Base-by-base conservation (phyloP, 1,140 invertebrate genomes). In the Teleopsis dalmanni region DNA sequence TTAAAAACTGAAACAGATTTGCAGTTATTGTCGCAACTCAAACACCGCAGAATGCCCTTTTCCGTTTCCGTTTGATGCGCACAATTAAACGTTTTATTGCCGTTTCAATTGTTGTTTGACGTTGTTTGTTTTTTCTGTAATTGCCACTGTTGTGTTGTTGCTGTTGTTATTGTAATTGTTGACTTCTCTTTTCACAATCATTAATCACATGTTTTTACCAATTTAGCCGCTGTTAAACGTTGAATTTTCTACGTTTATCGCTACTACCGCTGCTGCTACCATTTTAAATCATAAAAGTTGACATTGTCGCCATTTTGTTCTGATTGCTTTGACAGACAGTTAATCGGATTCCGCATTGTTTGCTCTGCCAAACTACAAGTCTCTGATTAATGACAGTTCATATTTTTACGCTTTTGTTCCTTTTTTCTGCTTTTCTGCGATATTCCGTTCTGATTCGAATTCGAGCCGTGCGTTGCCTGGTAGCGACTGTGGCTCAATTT, bases 111-210 rank as follows among this genome's bases (percentile, higher is more conserved):
- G 36, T 19, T 37, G 36, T 21, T 16, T 8, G n/a, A n/a, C 19
- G 10, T 7, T 21, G 9, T 37, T 37, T 16, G 13, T 37, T 8
- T 11, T 22, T 40, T 11, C 6, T 22, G 37, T n/a, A n/a, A 2
- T 7, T n/a, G 19, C 19, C 19, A 22, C 13, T 40, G 13, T 40
- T 13, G 10, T 13, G 22, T 40, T 19, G 31, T 43, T 43, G 41
- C 19, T 27, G 31, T 11, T 11, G 14, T 31, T 13, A 21, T 43
- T 43, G 41, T 43, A 34, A 22, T 46, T 46, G 33, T 35, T 46
- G 44, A 35, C 44, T 46, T 46, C 35, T 46, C 29, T 46, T 46
- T 46, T 46, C 29, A 46, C 31, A 46, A 46, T 46, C 33, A 46
- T 46, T 46, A 46, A 46, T 46, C 44, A 46, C 44, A 18, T 43